Percentiles rank a stretch among this genome's conserved stretches.
These are phyloP conservation scores for Syritta pipiens DNA, from an alignment of 2,888 invertebrate genomes.

Conservation along the genomic window DNA sequence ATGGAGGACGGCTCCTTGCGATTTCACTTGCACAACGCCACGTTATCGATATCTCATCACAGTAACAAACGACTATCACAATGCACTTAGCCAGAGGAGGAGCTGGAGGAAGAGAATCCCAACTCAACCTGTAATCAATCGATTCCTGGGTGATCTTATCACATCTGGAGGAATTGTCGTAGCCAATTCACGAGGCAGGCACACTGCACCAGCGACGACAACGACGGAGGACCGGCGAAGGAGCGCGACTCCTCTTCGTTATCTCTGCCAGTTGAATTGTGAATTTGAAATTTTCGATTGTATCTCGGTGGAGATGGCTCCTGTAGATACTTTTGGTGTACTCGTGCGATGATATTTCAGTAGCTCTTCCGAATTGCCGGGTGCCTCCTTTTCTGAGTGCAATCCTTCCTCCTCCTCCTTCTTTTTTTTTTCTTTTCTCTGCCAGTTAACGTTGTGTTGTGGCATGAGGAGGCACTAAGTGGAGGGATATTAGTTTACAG, in stretches of 20 bases:
- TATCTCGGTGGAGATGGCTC: slow-evolving; percentile 22
- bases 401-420: no score
- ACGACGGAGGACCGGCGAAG: no score
- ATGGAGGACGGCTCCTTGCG: slow-evolving; percentile 2
- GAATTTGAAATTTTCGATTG: slow-evolving; percentile 61
- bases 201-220: no score
- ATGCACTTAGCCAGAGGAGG: slow-evolving; percentile 5
- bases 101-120: not conserved
- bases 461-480: no score
- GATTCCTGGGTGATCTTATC: slow-evolving; percentile 65
- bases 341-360: slow-evolving; percentile 37
- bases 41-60: slow-evolving; percentile 66
- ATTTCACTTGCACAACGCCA: slow-evolving; percentile 49
- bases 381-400: no score
- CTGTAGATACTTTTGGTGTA: slow-evolving; percentile 20
- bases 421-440: no score
- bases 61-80: slow-evolving; percentile 51
- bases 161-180: slow-evolving; percentile 53
- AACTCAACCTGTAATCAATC: slow-evolving; percentile 65
- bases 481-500: slow-evolving; percentile 18
- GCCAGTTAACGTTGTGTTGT: no score
- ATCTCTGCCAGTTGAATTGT: slow-evolving; percentile 61
- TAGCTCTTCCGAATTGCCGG: slow-evolving; percentile 15
- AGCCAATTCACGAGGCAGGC: slow-evolving; percentile 31
- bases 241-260: no score